Conservation (phyloP, 1,140 invertebrate species). For the Macrostomum lignano region DNA sequence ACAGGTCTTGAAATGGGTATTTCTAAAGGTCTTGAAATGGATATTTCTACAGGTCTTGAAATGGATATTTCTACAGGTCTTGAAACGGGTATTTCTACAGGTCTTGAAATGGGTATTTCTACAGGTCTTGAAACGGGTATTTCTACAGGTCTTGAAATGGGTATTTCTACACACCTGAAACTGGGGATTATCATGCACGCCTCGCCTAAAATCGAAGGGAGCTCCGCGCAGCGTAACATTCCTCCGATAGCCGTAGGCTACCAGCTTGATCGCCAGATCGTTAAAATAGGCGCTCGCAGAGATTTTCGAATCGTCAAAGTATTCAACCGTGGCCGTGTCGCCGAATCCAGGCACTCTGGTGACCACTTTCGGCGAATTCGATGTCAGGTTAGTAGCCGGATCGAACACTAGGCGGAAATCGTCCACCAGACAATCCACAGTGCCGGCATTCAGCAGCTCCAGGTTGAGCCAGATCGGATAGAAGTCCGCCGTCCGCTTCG, state of each 20-base stretch:
- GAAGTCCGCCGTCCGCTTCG: constrained; percentile 44
- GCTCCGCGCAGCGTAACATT: constrained; percentile 39
- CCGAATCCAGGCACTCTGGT: constrained; percentile 63
- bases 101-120: too few species aligned
- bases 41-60: too few species aligned
- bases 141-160: too few species aligned
- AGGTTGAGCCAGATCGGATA: constrained; percentile 80
- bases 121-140: too few species aligned
- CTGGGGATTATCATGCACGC: constrained; percentile 43
- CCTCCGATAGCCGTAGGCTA: background rate
- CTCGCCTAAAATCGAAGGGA: constrained; percentile 74
- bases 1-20: too few species aligned
- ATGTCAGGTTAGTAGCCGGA: constrained; percentile 48
- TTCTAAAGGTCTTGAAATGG: too few species aligned
- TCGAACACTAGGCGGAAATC: constrained; percentile 48
- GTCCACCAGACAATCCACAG: constrained; percentile 90
- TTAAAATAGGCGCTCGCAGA: constrained; percentile 5
- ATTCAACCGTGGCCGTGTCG: constrained; percentile 45
- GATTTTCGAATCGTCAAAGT: constrained; percentile 36
- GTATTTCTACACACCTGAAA: too few species aligned
- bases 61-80: too few species aligned
- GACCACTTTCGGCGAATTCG: constrained; percentile 56
- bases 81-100: too few species aligned
- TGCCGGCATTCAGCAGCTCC: constrained; percentile 51
- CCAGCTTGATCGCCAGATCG: background rate